Evolutionary conservation across 2,888 invertebrate species (phyloP).

Genomic region (Pandemis heparana): DNA sequence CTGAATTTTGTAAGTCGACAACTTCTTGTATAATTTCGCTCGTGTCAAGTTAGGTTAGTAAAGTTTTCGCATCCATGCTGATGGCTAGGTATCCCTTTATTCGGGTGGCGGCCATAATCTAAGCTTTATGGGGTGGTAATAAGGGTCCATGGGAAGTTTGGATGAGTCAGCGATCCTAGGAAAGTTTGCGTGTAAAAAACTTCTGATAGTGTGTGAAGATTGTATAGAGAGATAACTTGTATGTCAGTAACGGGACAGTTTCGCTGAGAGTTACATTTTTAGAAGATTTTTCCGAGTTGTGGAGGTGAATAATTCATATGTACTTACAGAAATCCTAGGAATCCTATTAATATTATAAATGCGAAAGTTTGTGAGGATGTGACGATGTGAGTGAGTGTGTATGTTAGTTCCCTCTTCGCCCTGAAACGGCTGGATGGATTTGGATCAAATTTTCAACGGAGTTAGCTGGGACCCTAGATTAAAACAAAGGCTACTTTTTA

Average conservation of each 20-base stretch:
- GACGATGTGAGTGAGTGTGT: too few species aligned
- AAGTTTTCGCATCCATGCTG: slow-evolving; percentile 37
- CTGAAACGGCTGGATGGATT: too few species aligned
- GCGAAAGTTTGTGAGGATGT: too few species aligned
- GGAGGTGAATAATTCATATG: background rate
- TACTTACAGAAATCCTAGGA: too few species aligned
- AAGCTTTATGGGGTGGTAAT: slow-evolving; percentile 39
- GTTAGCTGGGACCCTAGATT: too few species aligned
- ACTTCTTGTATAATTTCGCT: slow-evolving; percentile 39
- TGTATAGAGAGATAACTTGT: slow-evolving; percentile 35
- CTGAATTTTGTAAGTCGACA: slow-evolving; percentile 17
- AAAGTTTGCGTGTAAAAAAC: slow-evolving; percentile 37
- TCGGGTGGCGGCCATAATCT: slow-evolving; percentile 23
- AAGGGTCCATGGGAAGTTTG: slow-evolving; percentile 18
- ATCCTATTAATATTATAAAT: too few species aligned
- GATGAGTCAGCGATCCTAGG: slow-evolving; percentile 29
- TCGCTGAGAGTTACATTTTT: slow-evolving; percentile 17
- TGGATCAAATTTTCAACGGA: too few species aligned
- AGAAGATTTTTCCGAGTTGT: slow-evolving; percentile 10
- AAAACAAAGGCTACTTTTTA: too few species aligned
- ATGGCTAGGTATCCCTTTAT: slow-evolving; percentile 29
- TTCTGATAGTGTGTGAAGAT: slow-evolving; percentile 38
- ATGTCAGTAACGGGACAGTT: slow-evolving; percentile 33
- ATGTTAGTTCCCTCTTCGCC: too few species aligned
- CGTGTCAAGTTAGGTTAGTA: slow-evolving; percentile 32